phyloP scores from a whole-genome alignment of 1,140 invertebrate species.

The fruit fly (Drosophila melanogaster) region DNA sequence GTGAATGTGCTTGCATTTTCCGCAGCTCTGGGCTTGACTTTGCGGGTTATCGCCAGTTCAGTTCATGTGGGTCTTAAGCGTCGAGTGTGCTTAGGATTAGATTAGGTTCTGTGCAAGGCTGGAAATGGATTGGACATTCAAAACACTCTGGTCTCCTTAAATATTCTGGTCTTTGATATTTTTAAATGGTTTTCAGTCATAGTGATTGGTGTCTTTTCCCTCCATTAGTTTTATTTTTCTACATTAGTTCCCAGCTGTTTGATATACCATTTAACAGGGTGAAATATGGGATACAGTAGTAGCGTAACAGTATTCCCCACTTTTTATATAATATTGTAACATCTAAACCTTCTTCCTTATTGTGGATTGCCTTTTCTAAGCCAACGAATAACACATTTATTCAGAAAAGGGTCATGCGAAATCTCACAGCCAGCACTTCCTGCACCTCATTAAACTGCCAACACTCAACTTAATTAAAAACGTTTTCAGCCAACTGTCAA shows the following conservation, averaged over 20 bases:
- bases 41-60: constrained; percentile 55
- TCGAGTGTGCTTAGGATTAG: constrained; percentile 28
- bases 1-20: constrained; percentile 65
- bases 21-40: constrained; percentile 22
- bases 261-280: no score
- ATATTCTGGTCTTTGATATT: background rate
- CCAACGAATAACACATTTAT: background rate
- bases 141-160: background rate
- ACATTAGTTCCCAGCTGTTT: background rate
- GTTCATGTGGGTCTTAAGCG: constrained; percentile 65
- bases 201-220: background rate
- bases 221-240: background rate
- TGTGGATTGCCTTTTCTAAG: background rate
- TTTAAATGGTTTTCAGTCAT: background rate
- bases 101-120: constrained; percentile 32
- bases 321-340: no score
- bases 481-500: constrained; percentile 76
- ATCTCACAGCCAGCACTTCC: constrained; percentile 48
- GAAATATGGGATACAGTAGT: no score
- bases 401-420: constrained; percentile 16
- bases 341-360: background rate
- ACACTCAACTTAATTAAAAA: constrained; percentile 80
- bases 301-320: no score
- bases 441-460: constrained; percentile 74
- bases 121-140: constrained; percentile 30